Conservation (phyloP, 2,888 invertebrate species). For the Lycaena phlaeas region DNA sequence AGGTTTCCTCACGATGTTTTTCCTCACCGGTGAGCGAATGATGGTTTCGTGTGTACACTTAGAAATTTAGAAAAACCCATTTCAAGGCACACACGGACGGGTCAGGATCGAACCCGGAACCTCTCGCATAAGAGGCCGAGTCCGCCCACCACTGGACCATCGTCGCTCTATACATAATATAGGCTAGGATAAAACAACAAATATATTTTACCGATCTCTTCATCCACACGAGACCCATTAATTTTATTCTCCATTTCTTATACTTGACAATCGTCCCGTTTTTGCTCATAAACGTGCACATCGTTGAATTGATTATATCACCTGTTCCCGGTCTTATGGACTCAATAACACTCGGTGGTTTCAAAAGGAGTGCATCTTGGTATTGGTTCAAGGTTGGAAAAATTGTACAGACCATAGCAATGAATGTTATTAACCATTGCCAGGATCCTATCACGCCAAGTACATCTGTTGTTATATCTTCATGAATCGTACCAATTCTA, state of each 20-base stretch:
- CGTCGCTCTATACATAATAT: too few species aligned
- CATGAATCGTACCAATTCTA: conserved; percentile 55
- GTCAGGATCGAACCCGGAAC: too few species aligned
- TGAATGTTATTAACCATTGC: conserved; percentile 55
- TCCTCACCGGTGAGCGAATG: too few species aligned
- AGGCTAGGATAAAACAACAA: too few species aligned
- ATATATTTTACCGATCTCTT: conserved; percentile 40
- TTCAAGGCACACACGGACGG: too few species aligned
- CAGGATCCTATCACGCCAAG: conserved; percentile 51
- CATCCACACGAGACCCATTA: conserved; percentile 51
- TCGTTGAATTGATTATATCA: conserved; percentile 31
- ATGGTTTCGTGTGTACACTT: too few species aligned
- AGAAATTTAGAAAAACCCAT: too few species aligned
- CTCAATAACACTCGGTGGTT: conserved; percentile 28
- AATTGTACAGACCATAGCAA: conserved; percentile 36
- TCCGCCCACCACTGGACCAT: too few species aligned
- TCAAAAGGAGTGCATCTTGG: conserved; percentile 46
- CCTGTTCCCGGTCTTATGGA: conserved; percentile 33
- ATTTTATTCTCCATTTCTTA: conserved; percentile 41
- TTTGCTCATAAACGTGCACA: conserved; percentile 32
- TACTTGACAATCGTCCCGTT: conserved; percentile 38
- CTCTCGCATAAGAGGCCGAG: too few species aligned
- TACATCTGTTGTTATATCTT: conserved; percentile 59
- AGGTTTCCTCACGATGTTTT: too few species aligned
- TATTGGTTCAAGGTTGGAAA: conserved; percentile 45